These are phyloP conservation scores for Latrodectus geometricus DNA, from an alignment of 1,140 invertebrate species.

Conservation along the genomic window DNA sequence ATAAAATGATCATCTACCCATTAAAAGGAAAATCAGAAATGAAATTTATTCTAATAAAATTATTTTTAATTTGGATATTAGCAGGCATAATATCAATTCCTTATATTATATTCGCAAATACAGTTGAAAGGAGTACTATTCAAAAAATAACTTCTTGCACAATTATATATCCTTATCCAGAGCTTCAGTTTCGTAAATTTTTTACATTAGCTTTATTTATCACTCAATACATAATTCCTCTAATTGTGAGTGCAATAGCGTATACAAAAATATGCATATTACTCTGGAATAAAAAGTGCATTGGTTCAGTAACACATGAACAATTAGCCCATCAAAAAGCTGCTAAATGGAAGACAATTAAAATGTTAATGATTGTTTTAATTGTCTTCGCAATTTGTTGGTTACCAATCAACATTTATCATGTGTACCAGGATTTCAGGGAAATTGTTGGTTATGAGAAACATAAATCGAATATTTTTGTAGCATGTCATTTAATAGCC, in stretches of 20 bases:
- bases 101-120: conserved; percentile 70
- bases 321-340: conserved; percentile 64
- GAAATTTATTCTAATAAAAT: conserved; percentile 67
- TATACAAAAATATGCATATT: conserved; percentile 68
- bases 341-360: conserved; percentile 70
- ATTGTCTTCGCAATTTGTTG: conserved; percentile 72
- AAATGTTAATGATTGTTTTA: conserved; percentile 73
- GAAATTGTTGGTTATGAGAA: conserved; percentile 59
- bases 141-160: conserved; percentile 67
- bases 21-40: conserved; percentile 67
- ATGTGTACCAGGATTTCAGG: conserved; percentile 69
- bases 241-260: conserved; percentile 69
- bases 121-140: conserved; percentile 63
- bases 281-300: conserved; percentile 65
- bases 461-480: conserved; percentile 64
- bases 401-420: conserved; percentile 72
- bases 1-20: conserved; percentile 71
- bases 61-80: conserved; percentile 71
- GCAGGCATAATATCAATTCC: conserved; percentile 71
- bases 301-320: conserved; percentile 66
- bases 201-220: conserved; percentile 70
- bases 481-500: conserved; percentile 70
- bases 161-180: conserved; percentile 68
- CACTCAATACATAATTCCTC: conserved; percentile 72
- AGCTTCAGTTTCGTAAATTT: conserved; percentile 67